A percentile compares a stretch with the other conserved stretches of the same genome.
These are phyloP conservation scores for Mesodorylaimus sp. DNA, from an alignment of 2,888 invertebrate species.

Conservation along the genomic window DNA sequence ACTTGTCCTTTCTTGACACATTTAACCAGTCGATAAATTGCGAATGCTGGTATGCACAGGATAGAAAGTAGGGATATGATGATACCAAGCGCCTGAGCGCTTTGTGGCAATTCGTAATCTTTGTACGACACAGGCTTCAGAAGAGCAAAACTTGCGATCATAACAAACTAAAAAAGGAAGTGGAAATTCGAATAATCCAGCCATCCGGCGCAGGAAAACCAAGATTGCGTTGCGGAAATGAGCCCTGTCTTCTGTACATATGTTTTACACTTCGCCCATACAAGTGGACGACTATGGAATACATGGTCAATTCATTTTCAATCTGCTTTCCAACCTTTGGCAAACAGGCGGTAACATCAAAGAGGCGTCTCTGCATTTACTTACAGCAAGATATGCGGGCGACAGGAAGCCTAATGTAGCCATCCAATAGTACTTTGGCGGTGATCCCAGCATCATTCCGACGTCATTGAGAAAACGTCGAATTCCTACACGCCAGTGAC, in stretches of 20 bases:
- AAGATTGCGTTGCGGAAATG: too few relatives aligned
- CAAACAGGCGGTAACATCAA: not conserved
- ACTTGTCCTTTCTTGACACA: too few relatives aligned
- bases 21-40: too few relatives aligned
- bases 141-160: not conserved
- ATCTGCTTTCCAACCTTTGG: not conserved
- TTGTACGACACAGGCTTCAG: not conserved
- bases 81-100: not conserved
- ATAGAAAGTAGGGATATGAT: conserved; percentile 1
- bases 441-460: conserved; percentile 10
- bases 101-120: not conserved
- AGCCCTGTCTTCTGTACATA: too few relatives aligned
- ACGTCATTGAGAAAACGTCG: conserved; percentile 8
- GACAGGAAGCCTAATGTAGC: conserved; percentile 7
- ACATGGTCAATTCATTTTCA: not conserved
- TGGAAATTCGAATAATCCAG: not conserved
- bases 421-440: conserved; percentile 8
- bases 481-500: conserved; percentile 4
- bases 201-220: too few relatives aligned
- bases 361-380: not conserved
- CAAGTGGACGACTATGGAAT: not conserved
- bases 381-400: conserved; percentile 17
- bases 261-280: too few relatives aligned
- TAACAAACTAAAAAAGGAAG: not conserved
- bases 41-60: not conserved